Base-by-base conservation (phyloP, 1,140 invertebrate genomes). In the Zaprionus nigranus region DNA sequence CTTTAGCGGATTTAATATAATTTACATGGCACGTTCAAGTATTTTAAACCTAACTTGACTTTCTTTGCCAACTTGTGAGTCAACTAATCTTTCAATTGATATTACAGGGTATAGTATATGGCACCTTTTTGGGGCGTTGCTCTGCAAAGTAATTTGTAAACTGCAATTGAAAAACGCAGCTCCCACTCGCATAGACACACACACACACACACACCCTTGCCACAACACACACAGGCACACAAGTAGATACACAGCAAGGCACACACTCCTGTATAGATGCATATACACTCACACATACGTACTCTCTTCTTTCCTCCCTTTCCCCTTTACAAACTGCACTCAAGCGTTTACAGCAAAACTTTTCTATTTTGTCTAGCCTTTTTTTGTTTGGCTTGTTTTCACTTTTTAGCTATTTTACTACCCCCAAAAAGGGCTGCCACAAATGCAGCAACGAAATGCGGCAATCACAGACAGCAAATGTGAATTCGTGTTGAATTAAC, bases 341-440 rank as follows among this genome's bases (percentile, higher is more conserved):
- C 30, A 43, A 40, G 64, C 70, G 64, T 53, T 67, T 73, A 74
- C 38, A 51, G 49, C 7, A 61, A 74, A 69, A 61, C 28, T 73
- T 71, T 72, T 70, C 56, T 57, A 51, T 67, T 82, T 82, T 74
- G 34, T 43, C 46, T 34, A 46, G 38, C 20, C 30, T 36, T 75
- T 58, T 38, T 40, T 61, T 72, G 65, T 73, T 61, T 38, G 53
- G 62, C 30, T 61, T 24, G 26, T 38, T 63, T 87, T 85, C 82
- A 76, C 82, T 85, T 86, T 78, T 67, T 49, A 76, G 78, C 70
- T 68, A 74, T 80, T 71, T 87, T 77, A 68, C 49, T 53, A 20
- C 17, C 12, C 12, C 12, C 40, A n/a, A 46, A 66, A 88, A 87
- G 73, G 83, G 79, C 64, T 43, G 40, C 46, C 46, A 15, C 22